phyloP scores from a whole-genome alignment of 2,888 invertebrate genomes.

The Stictocephala bisonia region DNA sequence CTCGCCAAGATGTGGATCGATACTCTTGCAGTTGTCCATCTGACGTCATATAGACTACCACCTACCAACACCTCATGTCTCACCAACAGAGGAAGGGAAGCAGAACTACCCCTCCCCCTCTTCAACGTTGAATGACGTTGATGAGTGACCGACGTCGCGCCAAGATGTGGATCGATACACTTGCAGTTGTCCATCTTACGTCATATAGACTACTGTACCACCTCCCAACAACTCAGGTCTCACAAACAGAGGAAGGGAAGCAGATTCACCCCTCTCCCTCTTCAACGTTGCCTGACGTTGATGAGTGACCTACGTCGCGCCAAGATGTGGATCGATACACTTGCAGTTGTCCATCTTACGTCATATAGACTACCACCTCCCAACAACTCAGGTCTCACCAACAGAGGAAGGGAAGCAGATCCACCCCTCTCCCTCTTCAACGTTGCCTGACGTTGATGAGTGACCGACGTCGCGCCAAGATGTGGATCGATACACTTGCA shows the following conservation, averaged over 20 bases:
- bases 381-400: too few relatives aligned
- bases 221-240: too few relatives aligned
- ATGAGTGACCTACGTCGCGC: constrained; percentile 35
- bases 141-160: constrained; percentile 36
- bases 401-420: too few relatives aligned
- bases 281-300: constrained; percentile 42
- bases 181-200: constrained; percentile 43
- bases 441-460: constrained; percentile 21
- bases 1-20: constrained; percentile 20
- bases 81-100: too few relatives aligned
- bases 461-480: constrained; percentile 12
- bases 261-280: too few relatives aligned
- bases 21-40: constrained; percentile 26
- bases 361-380: too few relatives aligned
- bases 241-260: too few relatives aligned
- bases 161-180: constrained; percentile 43
- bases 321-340: constrained; percentile 43
- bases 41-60: too few relatives aligned
- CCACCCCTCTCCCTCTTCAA: too few relatives aligned
- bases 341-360: constrained; percentile 43
- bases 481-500: constrained; percentile 24
- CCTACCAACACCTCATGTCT: too few relatives aligned
- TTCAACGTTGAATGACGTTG: constrained; percentile 43
- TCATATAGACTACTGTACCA: too few relatives aligned
- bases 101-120: too few relatives aligned